Percentiles rank a stretch among this genome's conserved stretches.
These are phyloP conservation scores for Plestiodon gilberti DNA, from an alignment of 2,113 vertebrate genomes.

Conservation along the genomic window DNA sequence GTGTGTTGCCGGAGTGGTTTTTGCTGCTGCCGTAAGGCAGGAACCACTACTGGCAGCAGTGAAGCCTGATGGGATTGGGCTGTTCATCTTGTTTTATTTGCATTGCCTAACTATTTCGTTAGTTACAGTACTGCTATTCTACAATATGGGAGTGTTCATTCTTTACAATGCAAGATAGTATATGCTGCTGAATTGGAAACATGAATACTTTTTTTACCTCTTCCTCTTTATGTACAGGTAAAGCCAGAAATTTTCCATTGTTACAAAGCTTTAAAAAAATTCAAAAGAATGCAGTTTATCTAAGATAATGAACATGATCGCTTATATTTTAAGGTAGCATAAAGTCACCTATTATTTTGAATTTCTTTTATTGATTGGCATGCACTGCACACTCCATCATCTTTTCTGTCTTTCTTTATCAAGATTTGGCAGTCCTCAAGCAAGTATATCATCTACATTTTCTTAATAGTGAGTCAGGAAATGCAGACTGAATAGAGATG, in stretches of 20 bases:
- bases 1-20: no score
- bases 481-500: not conserved
- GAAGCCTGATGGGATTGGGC: no score
- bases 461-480: not conserved
- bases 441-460: not conserved
- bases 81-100: no score
- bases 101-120: no score
- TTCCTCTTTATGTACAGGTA: conserved; percentile 31
- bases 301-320: not conserved
- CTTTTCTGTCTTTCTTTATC: conserved; percentile 45
- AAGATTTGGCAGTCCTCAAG: conserved; percentile 10
- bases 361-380: not conserved
- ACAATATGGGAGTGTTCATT: not conserved
- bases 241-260: conserved; percentile 29
- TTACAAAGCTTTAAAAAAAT: conserved; percentile 23
- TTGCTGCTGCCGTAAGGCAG: no score
- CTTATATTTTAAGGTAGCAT: conserved; percentile 44
- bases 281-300: conserved; percentile 24
- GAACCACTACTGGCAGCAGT: no score
- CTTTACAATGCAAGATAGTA: conserved; percentile 11
- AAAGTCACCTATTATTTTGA: conserved; percentile 23
- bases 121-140: no score
- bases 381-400: conserved; percentile 34
- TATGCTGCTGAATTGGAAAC: conserved; percentile 3
- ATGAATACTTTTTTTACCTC: conserved; percentile 26